Conservation (phyloP, 2,888 invertebrate genomes). For the Mythimna lalbum region DNA sequence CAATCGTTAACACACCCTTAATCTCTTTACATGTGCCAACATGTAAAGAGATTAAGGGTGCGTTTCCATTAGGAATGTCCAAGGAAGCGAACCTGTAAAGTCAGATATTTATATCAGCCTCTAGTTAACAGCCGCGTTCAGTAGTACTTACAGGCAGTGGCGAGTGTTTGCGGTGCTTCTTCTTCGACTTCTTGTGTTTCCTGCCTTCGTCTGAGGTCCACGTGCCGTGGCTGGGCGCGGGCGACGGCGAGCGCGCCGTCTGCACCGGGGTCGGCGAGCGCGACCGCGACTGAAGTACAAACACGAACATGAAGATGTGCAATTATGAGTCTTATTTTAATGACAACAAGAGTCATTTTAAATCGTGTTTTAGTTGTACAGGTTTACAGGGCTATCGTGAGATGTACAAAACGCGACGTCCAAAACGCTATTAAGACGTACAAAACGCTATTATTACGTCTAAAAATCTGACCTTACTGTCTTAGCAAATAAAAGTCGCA, state of each 20-base stretch:
- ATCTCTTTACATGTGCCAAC: too few species aligned
- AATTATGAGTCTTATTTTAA: not conserved
- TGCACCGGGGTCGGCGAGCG: slow-evolving; percentile 74
- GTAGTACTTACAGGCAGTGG: slow-evolving; percentile 80
- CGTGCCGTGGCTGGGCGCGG: slow-evolving; percentile 75
- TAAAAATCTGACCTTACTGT: too few species aligned
- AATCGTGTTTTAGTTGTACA: too few species aligned
- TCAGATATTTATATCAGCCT: not conserved
- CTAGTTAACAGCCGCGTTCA: not conserved
- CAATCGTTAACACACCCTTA: too few species aligned
- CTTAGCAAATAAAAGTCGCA: too few species aligned
- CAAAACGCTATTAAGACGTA: too few species aligned
- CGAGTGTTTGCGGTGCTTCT: slow-evolving; percentile 91
- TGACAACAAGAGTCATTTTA: not conserved
- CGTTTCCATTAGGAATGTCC: too few species aligned
- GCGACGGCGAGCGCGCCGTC: slow-evolving; percentile 76
- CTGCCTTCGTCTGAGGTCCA: slow-evolving; percentile 82
- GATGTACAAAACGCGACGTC: too few species aligned
- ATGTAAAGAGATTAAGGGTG: not conserved
- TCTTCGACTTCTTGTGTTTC: slow-evolving; percentile 89
- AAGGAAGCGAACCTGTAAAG: too few species aligned
- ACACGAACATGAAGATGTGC: not conserved
- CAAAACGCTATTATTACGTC: too few species aligned
- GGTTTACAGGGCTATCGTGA: too few species aligned
- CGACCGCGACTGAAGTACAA: slow-evolving; percentile 71